A percentile compares a stretch with the other conserved stretches of the same genome.
These are phyloP conservation scores for Sarcophaga peregrina DNA, from an alignment of 1,140 invertebrate species.

Conservation along the genomic window DNA sequence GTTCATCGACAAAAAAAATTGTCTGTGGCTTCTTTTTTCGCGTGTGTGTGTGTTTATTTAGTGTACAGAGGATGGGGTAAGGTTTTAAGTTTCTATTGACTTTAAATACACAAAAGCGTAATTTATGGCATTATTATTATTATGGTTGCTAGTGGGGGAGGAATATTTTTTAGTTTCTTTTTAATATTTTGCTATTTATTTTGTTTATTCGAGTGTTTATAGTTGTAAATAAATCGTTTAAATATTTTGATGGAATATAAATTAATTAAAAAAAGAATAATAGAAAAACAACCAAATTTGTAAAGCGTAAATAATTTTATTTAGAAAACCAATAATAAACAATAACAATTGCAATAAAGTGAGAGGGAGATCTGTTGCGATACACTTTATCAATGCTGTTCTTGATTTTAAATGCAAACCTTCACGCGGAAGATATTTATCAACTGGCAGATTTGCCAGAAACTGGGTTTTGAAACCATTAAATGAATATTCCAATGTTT, in stretches of 20 bases:
- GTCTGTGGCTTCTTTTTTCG: neutral
- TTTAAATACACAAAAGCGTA: neutral
- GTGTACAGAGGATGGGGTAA: neutral
- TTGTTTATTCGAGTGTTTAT: constrained; percentile 15
- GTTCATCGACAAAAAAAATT: neutral
- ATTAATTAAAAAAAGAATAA: neutral
- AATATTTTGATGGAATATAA: neutral
- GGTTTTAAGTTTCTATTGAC: neutral
- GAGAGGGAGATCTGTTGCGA: too few relatives aligned
- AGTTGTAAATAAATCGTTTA: neutral
- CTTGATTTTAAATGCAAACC: too few relatives aligned
- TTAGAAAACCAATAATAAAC: too few relatives aligned
- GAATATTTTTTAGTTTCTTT: neutral
- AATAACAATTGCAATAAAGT: too few relatives aligned
- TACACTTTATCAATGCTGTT: too few relatives aligned
- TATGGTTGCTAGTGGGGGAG: neutral
- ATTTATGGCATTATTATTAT: neutral
- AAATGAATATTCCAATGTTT: neutral
- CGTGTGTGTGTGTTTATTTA: neutral
- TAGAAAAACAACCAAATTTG: too few relatives aligned
- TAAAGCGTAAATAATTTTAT: too few relatives aligned
- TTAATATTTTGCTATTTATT: neutral
- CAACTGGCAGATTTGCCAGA: too few relatives aligned
- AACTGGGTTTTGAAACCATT: neutral
- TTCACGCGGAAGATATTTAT: too few relatives aligned